phyloP scores from a whole-genome alignment of 2,888 invertebrate genomes.

The Helobdella robusta region DNA sequence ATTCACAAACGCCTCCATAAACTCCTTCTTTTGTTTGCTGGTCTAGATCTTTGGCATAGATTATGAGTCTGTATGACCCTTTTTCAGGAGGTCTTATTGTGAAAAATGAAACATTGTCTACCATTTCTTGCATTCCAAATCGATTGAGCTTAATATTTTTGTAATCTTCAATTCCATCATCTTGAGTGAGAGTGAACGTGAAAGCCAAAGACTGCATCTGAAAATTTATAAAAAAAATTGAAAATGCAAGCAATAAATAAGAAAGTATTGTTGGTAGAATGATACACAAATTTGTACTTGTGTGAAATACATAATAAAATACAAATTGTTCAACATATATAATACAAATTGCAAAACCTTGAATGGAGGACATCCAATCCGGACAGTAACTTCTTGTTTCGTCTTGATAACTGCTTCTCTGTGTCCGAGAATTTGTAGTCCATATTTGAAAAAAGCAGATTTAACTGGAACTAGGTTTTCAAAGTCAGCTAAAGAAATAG shows the following conservation, averaged over 20 bases:
- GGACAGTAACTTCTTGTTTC: slow-evolving; percentile 44
- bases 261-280: not conserved
- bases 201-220: slow-evolving; percentile 43
- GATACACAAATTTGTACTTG: not conserved
- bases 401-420: slow-evolving; percentile 47
- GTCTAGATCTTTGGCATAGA: slow-evolving; percentile 49
- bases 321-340: not conserved
- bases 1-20: slow-evolving; percentile 49
- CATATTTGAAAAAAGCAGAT: slow-evolving; percentile 49
- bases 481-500: slow-evolving; percentile 45
- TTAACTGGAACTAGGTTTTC: slow-evolving; percentile 50
- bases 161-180: slow-evolving; percentile 43
- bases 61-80: slow-evolving; percentile 46
- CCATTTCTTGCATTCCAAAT: slow-evolving; percentile 47
- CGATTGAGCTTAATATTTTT: slow-evolving; percentile 43
- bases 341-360: slow-evolving; percentile 29
- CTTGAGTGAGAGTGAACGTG: slow-evolving; percentile 47
- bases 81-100: slow-evolving; percentile 46
- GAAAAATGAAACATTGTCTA: slow-evolving; percentile 46
- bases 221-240: not conserved
- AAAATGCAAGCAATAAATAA: not conserved
- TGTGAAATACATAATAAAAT: not conserved
- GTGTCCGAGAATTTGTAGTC: slow-evolving; percentile 48
- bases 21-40: slow-evolving; percentile 46
- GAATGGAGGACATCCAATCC: slow-evolving; percentile 44